Conservation (phyloP, 2,888 invertebrate genomes). For the Diarsia rubi region DNA sequence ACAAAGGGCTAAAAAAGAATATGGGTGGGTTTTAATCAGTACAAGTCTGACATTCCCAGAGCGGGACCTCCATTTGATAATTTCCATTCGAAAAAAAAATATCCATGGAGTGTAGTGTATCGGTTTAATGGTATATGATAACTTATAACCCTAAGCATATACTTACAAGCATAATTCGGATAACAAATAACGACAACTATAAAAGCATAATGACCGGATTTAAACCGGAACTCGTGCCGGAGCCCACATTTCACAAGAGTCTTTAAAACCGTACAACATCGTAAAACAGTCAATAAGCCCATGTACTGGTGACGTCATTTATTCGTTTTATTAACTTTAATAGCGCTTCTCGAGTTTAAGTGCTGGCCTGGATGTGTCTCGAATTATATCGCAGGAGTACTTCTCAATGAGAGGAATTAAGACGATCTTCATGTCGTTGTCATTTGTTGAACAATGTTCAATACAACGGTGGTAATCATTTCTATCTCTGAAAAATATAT, state of each 20-base stretch:
- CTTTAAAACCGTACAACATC: conserved; percentile 49
- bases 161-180: conserved; percentile 8
- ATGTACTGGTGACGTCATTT: conserved; percentile 49
- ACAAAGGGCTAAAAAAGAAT: no score
- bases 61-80: no score
- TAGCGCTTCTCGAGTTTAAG: conserved; percentile 18
- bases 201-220: conserved; percentile 53
- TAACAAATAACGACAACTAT: conserved; percentile 44
- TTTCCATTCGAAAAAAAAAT: no score
- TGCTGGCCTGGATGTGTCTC: conserved; percentile 22
- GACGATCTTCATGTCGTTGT: neutral
- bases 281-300: conserved; percentile 54
- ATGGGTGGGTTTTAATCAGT: no score
- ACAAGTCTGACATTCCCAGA: no score
- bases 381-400: neutral
- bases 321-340: conserved; percentile 57
- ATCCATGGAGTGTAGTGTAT: no score
- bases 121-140: no score
- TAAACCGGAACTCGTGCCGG: conserved; percentile 49
- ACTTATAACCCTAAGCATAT: no score
- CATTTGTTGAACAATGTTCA: neutral
- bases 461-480: neutral
- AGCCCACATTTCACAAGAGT: conserved; percentile 52
- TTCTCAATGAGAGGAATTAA: conserved; percentile 6
- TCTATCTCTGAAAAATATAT: neutral